Conservation (phyloP, 2,888 invertebrate genomes). For the Dasypogon diadema region DNA sequence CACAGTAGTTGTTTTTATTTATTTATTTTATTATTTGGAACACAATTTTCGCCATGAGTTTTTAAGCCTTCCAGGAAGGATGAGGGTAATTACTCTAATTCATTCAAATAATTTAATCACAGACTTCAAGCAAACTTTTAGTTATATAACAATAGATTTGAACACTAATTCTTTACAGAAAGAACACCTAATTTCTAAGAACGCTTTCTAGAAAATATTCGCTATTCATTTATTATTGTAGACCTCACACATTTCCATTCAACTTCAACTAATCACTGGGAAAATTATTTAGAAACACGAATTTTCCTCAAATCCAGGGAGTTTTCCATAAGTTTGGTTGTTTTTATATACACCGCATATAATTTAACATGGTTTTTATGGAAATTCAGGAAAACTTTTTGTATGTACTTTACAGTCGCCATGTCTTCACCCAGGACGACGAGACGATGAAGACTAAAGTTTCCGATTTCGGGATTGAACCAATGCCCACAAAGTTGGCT, state of each 20-base stretch:
- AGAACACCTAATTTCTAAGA: no score
- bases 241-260: no score
- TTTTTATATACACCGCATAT: constrained; percentile 69
- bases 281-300: no score
- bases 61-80: not conserved
- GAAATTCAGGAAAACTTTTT: constrained; percentile 66
- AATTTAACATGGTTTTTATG: constrained; percentile 67
- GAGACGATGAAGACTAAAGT: constrained; percentile 37
- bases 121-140: constrained; percentile 7
- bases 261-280: no score
- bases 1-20: no score
- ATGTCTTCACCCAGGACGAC: constrained; percentile 58
- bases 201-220: no score
- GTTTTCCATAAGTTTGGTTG: constrained; percentile 64
- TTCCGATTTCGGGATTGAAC: no score
- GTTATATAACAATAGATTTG: constrained; percentile 22
- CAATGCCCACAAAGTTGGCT: not conserved
- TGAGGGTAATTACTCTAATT: not conserved
- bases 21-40: not conserved
- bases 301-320: not conserved
- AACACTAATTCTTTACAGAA: not conserved
- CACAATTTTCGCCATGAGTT: not conserved
- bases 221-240: no score
- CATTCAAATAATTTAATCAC: constrained; percentile 19
- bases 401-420: constrained; percentile 67